A percentile compares a stretch with the other conserved stretches of the same genome.
phyloP scores from a whole-genome alignment of 2,797 vertebrate genomes.

The Brachymystax lenok region DNA sequence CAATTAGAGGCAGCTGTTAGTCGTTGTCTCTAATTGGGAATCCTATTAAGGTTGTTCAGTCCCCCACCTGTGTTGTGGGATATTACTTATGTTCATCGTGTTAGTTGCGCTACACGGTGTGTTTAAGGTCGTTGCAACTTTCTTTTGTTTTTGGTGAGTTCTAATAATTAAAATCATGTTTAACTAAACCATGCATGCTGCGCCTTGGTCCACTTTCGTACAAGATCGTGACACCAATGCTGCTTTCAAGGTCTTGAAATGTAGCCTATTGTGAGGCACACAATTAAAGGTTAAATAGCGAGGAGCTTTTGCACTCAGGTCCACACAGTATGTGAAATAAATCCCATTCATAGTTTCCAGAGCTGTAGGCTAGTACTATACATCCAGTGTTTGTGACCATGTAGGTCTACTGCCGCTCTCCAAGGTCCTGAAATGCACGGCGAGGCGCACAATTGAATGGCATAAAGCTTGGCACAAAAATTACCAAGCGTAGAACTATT shows the following conservation, averaged over 20 bases:
- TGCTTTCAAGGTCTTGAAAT: background rate
- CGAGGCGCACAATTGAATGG: background rate
- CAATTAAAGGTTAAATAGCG: background rate
- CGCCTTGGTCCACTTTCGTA: too few relatives aligned
- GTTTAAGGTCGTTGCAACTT: too few relatives aligned
- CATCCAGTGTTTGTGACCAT: background rate
- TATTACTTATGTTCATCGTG: too few relatives aligned
- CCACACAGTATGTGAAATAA: background rate
- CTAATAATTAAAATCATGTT: too few relatives aligned
- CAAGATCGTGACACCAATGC: too few relatives aligned
- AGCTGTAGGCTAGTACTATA: slow-evolving; percentile 12
- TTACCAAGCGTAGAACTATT: background rate
- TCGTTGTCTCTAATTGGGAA: too few relatives aligned
- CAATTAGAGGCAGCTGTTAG: too few relatives aligned
- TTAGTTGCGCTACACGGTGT: too few relatives aligned
- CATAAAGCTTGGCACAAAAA: background rate
- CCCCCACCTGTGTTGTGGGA: too few relatives aligned
- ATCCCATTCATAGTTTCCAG: background rate
- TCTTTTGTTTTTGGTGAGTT: too few relatives aligned
- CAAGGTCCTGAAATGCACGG: slow-evolving; percentile 50
- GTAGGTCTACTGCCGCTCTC: slow-evolving; percentile 37
- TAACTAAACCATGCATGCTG: too few relatives aligned
- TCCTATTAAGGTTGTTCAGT: too few relatives aligned
- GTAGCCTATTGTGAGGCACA: background rate
- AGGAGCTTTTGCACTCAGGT: background rate